A percentile compares a stretch with the other conserved stretches of the same genome.
Evolutionary conservation across 2,888 invertebrate genomes (phyloP).

Genomic region (Nomada flava): DNA sequence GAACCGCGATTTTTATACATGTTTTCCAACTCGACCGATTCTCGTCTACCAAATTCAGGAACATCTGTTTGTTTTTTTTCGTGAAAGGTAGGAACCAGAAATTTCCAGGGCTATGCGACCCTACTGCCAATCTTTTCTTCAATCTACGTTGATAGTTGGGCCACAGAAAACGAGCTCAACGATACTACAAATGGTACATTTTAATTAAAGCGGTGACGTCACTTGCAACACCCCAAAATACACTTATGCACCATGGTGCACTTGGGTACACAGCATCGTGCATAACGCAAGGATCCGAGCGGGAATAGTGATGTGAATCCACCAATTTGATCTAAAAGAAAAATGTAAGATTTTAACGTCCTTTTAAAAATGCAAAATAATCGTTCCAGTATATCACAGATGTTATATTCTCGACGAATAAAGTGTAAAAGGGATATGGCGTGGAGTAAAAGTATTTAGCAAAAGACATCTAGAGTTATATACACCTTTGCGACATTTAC

Average conservation of each 20-base stretch:
- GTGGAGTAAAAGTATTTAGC: constrained; percentile 6
- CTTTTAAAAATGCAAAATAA: constrained; percentile 3
- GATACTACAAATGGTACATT: constrained; percentile 46
- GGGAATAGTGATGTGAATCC: neutral
- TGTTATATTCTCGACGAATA: constrained; percentile 9
- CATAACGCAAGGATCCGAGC: neutral
- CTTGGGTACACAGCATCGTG: neutral
- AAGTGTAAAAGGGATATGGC: constrained; percentile 4
- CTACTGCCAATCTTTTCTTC: constrained; percentile 56
- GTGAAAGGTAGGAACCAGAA: constrained; percentile 8
- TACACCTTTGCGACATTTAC: neutral
- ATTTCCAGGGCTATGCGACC: constrained; percentile 16
- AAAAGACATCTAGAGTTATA: neutral
- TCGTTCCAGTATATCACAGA: constrained; percentile 2
- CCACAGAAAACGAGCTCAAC: constrained; percentile 41
- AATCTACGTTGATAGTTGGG: constrained; percentile 52
- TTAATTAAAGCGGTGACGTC: constrained; percentile 63
- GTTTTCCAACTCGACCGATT: neutral
- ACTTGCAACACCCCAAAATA: constrained; percentile 51
- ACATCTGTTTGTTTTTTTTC: neutral
- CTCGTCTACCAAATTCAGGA: too few relatives aligned
- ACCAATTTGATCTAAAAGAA: neutral
- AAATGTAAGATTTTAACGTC: constrained; percentile 7
- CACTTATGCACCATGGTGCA: constrained; percentile 13
- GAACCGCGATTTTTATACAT: neutral